These are phyloP conservation scores for Neodon shergylaensis DNA, from an alignment of 2,113 vertebrate species.

Conservation along the genomic window DNA sequence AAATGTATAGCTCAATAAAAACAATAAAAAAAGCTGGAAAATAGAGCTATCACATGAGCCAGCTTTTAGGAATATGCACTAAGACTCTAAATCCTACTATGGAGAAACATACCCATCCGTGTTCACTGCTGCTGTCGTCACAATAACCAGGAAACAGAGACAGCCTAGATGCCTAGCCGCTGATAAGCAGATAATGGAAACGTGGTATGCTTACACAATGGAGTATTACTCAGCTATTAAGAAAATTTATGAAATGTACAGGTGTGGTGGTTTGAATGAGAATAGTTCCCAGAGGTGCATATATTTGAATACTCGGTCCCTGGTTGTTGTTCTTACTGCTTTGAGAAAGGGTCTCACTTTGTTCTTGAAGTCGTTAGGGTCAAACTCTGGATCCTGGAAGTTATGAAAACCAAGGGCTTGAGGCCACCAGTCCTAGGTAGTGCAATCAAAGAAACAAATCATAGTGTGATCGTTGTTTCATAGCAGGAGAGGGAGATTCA, in stretches of 20 bases:
- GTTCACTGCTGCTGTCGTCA: not conserved
- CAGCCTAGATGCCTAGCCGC: not conserved
- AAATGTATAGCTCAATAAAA: too few relatives aligned
- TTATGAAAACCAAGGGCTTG: not conserved
- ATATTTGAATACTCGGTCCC: not conserved
- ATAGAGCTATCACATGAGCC: not conserved
- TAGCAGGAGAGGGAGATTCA: not conserved
- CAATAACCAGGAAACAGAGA: not conserved
- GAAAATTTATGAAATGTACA: not conserved
- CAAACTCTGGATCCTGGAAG: not conserved
- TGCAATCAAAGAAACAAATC: not conserved
- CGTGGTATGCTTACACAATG: not conserved
- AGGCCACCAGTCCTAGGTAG: not conserved
- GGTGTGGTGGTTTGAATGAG: not conserved
- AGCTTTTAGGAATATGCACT: not conserved
- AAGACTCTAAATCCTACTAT: not conserved
- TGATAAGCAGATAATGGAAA: not conserved
- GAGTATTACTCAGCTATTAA: not conserved
- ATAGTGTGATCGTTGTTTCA: accelerated
- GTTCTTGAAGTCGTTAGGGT: not conserved
- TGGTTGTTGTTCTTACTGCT: not conserved
- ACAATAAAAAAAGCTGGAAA: not conserved
- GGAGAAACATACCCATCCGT: not conserved
- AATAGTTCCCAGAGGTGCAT: not conserved
- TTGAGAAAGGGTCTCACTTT: not conserved